phyloP scores from a whole-genome alignment of 2,113 vertebrate genomes.

The Beaufortia kweichowensis region DNA sequence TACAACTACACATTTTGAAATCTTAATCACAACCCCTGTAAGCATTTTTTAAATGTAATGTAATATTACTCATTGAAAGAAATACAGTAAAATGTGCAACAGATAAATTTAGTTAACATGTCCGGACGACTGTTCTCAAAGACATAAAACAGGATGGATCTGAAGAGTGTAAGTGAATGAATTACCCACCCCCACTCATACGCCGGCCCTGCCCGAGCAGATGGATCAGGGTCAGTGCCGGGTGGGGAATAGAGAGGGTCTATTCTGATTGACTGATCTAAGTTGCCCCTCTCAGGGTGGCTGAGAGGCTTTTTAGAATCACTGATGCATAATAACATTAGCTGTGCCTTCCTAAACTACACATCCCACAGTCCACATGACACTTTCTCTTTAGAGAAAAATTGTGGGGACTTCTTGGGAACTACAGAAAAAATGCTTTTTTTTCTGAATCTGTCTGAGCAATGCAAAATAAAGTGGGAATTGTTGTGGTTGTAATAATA shows the following conservation, averaged over 20 bases:
- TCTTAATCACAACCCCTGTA: not conserved
- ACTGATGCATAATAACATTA: slow-evolving; percentile 28
- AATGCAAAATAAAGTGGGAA: not conserved
- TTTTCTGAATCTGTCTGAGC: too few relatives aligned
- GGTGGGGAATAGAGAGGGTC: slow-evolving; percentile 39
- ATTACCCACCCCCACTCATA: slow-evolving; percentile 50
- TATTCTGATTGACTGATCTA: slow-evolving; percentile 49
- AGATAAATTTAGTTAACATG: not conserved
- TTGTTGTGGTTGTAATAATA: not conserved
- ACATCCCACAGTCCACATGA: not conserved
- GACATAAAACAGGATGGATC: not conserved
- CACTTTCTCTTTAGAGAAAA: not conserved
- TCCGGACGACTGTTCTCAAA: not conserved
- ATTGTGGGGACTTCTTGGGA: not conserved
- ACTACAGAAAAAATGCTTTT: too few relatives aligned
- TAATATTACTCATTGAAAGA: not conserved
- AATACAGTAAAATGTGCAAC: not conserved
- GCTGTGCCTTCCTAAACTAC: slow-evolving; percentile 1
- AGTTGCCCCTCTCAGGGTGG: slow-evolving; percentile 47
- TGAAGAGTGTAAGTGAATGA: slow-evolving; percentile 8
- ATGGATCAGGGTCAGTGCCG: slow-evolving; percentile 63
- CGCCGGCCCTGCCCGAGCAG: slow-evolving; percentile 17
- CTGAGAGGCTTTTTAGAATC: slow-evolving; percentile 31
- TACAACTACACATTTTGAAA: not conserved
- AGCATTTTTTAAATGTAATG: not conserved